phyloP scores from a whole-genome alignment of 2,888 invertebrate species.

The Ennomos quercinarius region DNA sequence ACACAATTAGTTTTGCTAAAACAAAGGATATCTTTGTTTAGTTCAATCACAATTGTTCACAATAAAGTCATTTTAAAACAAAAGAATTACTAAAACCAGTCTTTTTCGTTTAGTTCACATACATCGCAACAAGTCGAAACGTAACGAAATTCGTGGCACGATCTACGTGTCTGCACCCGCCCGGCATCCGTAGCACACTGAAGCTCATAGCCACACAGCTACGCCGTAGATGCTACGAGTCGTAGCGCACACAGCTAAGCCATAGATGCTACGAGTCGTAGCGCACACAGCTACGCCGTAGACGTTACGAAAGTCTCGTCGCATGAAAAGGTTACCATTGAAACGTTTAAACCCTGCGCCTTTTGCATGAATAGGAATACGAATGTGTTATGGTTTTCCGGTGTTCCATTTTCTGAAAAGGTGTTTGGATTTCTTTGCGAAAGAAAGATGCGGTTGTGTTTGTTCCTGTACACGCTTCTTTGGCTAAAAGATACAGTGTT shows the following conservation, averaged over 20 bases:
- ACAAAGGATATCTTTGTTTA: conserved; percentile 5
- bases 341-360: conserved; percentile 77
- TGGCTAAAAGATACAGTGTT: not conserved
- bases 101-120: conserved; percentile 18
- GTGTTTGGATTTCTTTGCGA: conserved; percentile 66
- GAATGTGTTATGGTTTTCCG: conserved; percentile 74
- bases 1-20: conserved; percentile 14
- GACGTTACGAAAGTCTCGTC: conserved; percentile 37
- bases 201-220: conserved; percentile 29
- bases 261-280: conserved; percentile 38
- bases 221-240: conserved; percentile 42
- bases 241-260: conserved; percentile 50
- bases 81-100: not conserved
- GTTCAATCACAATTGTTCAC: conserved; percentile 12
- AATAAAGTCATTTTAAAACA: not conserved
- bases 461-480: conserved; percentile 38
- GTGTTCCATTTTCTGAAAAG: conserved; percentile 71
- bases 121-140: conserved; percentile 53
- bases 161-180: conserved; percentile 55
- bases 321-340: conserved; percentile 75
- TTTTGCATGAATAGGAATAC: conserved; percentile 76
- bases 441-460: conserved; percentile 46
- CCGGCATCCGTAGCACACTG: conserved; percentile 61
- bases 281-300: conserved; percentile 54
- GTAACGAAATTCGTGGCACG: conserved; percentile 21